Evolutionary conservation across 2,797 vertebrate genomes (phyloP).

Genomic region (Mionectes olivaceus): DNA sequence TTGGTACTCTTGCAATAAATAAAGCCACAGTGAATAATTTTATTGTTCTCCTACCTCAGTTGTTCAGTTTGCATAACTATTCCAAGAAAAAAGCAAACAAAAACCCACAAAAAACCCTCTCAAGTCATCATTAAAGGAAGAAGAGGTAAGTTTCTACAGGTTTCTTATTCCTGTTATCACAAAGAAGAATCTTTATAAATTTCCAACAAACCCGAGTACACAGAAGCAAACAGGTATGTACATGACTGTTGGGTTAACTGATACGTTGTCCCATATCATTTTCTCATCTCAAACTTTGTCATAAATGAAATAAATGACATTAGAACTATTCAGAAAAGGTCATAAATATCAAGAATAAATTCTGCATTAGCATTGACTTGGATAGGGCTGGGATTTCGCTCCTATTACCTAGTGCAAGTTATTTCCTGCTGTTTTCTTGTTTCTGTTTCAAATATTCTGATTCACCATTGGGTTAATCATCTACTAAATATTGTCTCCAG

Average conservation of each 20-base stretch:
- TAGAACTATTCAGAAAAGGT: conserved; percentile 18
- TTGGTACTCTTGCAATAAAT: conserved; percentile 49
- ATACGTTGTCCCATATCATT: background rate
- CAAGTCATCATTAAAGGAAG: conserved; percentile 15
- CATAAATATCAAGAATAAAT: conserved; percentile 49
- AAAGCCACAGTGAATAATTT: conserved; percentile 43
- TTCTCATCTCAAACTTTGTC: conserved; percentile 50
- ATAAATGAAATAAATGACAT: conserved; percentile 41
- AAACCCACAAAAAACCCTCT: background rate
- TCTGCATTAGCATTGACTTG: conserved; percentile 31
- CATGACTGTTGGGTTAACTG: conserved; percentile 17
- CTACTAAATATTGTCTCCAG: conserved; percentile 55
- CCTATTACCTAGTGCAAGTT: conserved; percentile 13
- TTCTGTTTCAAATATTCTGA: conserved; percentile 59
- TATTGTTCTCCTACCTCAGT: background rate
- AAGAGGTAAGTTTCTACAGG: conserved; percentile 44
- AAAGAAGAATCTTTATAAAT: conserved; percentile 35
- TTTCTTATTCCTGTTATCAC: conserved; percentile 34
- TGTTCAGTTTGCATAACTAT: conserved; percentile 30
- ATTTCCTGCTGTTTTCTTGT: conserved; percentile 52
- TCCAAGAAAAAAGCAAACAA: background rate
- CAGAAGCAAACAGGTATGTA: conserved; percentile 36
- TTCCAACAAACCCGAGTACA: conserved; percentile 23
- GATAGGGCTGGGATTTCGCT: background rate
- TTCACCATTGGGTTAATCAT: conserved; percentile 61